These are phyloP conservation scores for Austrofundulus limnaeus DNA, from an alignment of 2,113 vertebrate species.

Conservation along the genomic window DNA sequence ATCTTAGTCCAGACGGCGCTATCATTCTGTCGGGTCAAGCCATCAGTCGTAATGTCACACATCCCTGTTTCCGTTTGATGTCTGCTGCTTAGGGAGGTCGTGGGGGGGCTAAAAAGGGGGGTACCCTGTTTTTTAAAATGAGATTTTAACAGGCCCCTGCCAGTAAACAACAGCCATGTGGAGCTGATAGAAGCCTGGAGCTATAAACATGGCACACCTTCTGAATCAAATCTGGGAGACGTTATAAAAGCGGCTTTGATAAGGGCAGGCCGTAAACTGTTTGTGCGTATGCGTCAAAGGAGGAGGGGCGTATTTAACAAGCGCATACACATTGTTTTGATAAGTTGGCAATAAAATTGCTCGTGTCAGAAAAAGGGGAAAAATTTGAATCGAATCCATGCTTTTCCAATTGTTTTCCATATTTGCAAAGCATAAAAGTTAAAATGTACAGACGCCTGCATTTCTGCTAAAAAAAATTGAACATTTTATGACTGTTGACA, in stretches of 20 bases:
- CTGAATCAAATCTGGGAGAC: slow-evolving; percentile 54
- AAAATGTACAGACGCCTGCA: slow-evolving; percentile 8
- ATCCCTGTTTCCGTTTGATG: slow-evolving; percentile 60
- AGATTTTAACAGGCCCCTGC: slow-evolving; percentile 43
- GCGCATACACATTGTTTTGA: slow-evolving; percentile 52
- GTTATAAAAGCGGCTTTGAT: slow-evolving; percentile 65
- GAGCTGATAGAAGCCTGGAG: slow-evolving; percentile 21
- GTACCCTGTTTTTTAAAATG: slow-evolving; percentile 13
- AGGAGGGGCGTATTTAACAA: slow-evolving; percentile 35
- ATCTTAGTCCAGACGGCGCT: slow-evolving; percentile 52
- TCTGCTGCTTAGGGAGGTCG: slow-evolving; percentile 45
- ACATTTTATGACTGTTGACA: slow-evolving; percentile 9
- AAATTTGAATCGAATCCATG: slow-evolving; percentile 12
- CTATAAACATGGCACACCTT: slow-evolving; percentile 55
- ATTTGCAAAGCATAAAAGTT: slow-evolving; percentile 20
- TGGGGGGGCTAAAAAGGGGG: neutral
- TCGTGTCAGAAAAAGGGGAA: slow-evolving; percentile 23
- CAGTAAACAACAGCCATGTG: slow-evolving; percentile 57
- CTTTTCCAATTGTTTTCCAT: slow-evolving; percentile 4
- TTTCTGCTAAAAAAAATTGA: slow-evolving; percentile 4
- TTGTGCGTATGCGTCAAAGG: slow-evolving; percentile 36
- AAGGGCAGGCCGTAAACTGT: slow-evolving; percentile 50
- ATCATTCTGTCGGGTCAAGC: slow-evolving; percentile 48
- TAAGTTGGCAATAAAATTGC: slow-evolving; percentile 43
- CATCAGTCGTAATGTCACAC: slow-evolving; percentile 62